Evolutionary conservation across 2,888 invertebrate genomes (phyloP), one percentile per base, ranked within the genome.

Genomic region (Dexiosoma caninum): DNA sequence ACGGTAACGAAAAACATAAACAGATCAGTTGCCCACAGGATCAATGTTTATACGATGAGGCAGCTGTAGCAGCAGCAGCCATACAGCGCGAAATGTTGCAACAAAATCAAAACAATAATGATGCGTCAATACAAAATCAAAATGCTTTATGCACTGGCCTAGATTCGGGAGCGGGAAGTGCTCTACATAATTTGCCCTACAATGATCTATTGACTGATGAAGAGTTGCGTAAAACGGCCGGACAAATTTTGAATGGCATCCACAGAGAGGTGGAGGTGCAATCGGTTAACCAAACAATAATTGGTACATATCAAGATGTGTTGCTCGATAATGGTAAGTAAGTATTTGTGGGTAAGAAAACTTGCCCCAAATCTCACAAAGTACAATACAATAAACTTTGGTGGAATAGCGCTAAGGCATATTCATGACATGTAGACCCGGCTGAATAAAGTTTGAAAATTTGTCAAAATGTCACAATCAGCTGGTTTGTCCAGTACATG

Each of bases 221-320:
- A 46, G 90, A 92, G 46, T 86, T 93, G 37, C 91, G 92, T 59
- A 91, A 92, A 83, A 92, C 92, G 5, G 93, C 93, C 0, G 92
- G 92, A 32, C 92, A 93, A 86, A 93, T 93, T 69, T 88, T 93
- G 30, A 92, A 91, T 80, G 93, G 93, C 4, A 91, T 93, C 8
- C 92, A 92, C 84, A 90, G 91, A 27, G 91, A 92, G 71, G 93
- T 93, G 7, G 92, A 93, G 85, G 93, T 93, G 53, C 93, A 93
- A 85, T 92, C 92, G 78, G 88, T 92, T 6, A 89, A 90, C 83
- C 78, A 74, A 23, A 87, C 88, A 35, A 87, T 88, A 57, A 89
- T 90, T 23, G 87, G 87, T 76, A 89, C 89, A 42, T 90, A 89
- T 82, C 90, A 90, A 67, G 90, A 89, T 79, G 87, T 87, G 2